A percentile compares a stretch with the other conserved stretches of the same genome.
These are phyloP conservation scores for Atethmia centrago DNA, from an alignment of 2,888 invertebrate genomes.

Conservation along the genomic window DNA sequence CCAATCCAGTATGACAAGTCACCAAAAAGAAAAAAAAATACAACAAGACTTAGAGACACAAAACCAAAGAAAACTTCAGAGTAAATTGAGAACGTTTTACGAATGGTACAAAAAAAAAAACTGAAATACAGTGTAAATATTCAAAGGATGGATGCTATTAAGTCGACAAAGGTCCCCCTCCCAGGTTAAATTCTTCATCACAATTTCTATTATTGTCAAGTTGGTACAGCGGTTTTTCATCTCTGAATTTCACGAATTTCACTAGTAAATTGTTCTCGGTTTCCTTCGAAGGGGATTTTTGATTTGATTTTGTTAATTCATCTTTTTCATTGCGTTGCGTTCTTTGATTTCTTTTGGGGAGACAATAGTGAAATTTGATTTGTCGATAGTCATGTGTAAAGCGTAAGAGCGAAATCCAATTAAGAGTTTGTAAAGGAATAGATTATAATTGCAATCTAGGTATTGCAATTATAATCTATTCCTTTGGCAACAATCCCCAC, in stretches of 20 bases:
- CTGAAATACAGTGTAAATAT: conserved; percentile 41
- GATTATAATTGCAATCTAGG: too few relatives aligned
- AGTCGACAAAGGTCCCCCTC: conserved; percentile 45
- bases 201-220: conserved; percentile 50
- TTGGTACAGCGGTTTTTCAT: conserved; percentile 39
- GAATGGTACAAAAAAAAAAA: conserved; percentile 30
- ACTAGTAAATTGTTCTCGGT: conserved; percentile 28
- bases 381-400: neutral
- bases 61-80: neutral
- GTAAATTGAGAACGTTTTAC: conserved; percentile 28
- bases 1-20: too few relatives aligned
- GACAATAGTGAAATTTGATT: conserved; percentile 26
- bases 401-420: neutral
- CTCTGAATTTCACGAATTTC: conserved; percentile 22
- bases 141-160: conserved; percentile 42
- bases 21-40: too few relatives aligned
- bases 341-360: conserved; percentile 36
- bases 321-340: conserved; percentile 18
- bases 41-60: neutral
- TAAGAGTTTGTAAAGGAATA: neutral
- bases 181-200: conserved; percentile 57
- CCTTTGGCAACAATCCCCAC: too few relatives aligned
- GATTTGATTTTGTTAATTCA: conserved; percentile 39
- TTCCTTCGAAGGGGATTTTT: conserved; percentile 30
- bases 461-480: too few relatives aligned